Evolutionary conservation across 1,140 invertebrate genomes (phyloP).

Genomic region (Trachymyrmex septentrionalis): DNA sequence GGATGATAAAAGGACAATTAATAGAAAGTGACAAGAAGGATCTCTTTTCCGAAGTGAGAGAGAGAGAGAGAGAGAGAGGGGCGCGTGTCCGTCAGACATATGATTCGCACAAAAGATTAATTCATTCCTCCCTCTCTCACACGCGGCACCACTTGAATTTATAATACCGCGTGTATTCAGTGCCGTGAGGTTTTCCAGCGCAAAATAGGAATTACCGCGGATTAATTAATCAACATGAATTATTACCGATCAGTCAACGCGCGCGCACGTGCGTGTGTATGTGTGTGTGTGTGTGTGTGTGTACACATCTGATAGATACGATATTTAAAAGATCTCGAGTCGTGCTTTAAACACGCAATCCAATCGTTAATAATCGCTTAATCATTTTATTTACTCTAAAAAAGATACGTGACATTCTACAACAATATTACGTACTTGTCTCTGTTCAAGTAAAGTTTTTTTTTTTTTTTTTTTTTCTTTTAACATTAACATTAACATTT

Average conservation of each 20-base stretch:
- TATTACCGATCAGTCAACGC: slow-evolving; percentile 39
- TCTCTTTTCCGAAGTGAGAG: slow-evolving; percentile 22
- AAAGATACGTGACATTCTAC: background rate
- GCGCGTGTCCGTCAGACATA: background rate
- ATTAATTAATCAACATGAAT: slow-evolving; percentile 50
- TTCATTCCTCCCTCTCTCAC: slow-evolving; percentile 31
- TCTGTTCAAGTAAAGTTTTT: too few relatives aligned
- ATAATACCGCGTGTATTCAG: slow-evolving; percentile 1
- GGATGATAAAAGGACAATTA: slow-evolving; percentile 36
- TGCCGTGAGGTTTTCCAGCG: background rate
- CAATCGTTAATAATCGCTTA: slow-evolving; percentile 18
- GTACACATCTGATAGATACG: background rate
- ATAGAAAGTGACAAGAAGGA: slow-evolving; percentile 28
- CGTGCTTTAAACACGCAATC: background rate
- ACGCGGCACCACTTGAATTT: slow-evolving; percentile 22
- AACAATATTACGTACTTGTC: background rate
- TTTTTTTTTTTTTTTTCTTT: too few relatives aligned
- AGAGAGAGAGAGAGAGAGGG: too few relatives aligned
- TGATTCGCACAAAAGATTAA: slow-evolving; percentile 34
- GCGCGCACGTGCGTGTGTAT: background rate
- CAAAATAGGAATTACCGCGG: slow-evolving; percentile 28
- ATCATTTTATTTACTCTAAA: slow-evolving; percentile 8
- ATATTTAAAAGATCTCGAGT: slow-evolving; percentile 24
- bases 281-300: background rate
- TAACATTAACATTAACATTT: background rate